Evolutionary conservation across 2,113 vertebrate genomes (phyloP).

Genomic region (Sylvicapra grimmia): DNA sequence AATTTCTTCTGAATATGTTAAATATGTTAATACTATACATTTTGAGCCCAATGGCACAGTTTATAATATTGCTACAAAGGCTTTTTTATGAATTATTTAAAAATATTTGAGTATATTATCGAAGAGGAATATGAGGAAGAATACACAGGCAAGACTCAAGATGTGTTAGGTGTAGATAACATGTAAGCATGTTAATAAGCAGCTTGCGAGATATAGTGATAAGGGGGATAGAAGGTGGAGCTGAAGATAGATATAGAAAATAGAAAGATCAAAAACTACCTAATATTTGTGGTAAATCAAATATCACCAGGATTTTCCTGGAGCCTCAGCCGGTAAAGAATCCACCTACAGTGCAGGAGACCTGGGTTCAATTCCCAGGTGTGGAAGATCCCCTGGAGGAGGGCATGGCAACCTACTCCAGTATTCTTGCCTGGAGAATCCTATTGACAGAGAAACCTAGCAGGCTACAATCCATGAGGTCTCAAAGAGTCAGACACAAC

Average conservation of each 20-base stretch:
- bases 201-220: not conserved
- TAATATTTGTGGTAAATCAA: not conserved
- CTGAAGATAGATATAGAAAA: not conserved
- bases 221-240: not conserved
- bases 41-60: not conserved
- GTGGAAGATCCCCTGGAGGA: not conserved
- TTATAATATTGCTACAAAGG: not conserved
- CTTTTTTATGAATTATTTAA: not conserved
- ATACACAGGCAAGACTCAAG: not conserved
- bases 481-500: not conserved
- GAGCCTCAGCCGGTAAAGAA: not conserved
- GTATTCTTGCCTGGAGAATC: not conserved
- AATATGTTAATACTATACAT: not conserved
- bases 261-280: not conserved
- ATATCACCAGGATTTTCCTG: not conserved
- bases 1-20: not conserved
- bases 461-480: not conserved
- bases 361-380: not conserved
- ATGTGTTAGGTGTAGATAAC: not conserved
- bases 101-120: not conserved
- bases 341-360: not conserved
- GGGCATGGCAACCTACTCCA: not conserved
- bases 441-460: not conserved
- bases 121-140: not conserved
- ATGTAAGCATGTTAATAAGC: not conserved